Base-by-base conservation (phyloP, 2,113 vertebrate genomes). In the Oncorhynchus mykiss region DNA sequence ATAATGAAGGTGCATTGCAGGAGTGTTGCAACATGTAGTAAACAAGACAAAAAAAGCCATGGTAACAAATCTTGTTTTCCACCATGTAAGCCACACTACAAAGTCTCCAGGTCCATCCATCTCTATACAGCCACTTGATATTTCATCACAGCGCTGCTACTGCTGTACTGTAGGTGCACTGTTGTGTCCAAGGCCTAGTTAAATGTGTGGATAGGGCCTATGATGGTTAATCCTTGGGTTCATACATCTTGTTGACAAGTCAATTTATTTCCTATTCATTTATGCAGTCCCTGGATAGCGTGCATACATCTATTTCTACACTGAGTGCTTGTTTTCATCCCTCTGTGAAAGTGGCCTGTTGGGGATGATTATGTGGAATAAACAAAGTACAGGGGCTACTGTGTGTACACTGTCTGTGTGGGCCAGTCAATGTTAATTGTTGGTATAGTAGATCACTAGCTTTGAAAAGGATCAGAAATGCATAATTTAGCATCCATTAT, bases 1-100 rank as follows among this genome's bases (percentile, higher is more conserved):
- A 45, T 45, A 45, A 45, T 45, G 39, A 12, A 45, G 39, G 39
- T 45, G 39, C 9, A 45, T 45, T 45, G 73, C 73, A 73, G 62
- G 81, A 74, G 22, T 49, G 18, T 9, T 29, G 20, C 18, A 83
- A 77, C 82, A 86, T 84, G 74, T 86, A 80, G 57, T 25, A 18
- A 75, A 71, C 72, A 70, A 22, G 6, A 69, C 1, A 4, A 25
- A 49, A 75, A 45, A 84, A 84, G 76, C 82, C 82, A 78, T 82
- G 65, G 81, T 78, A 82, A 88, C 81, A 48, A 39, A 5, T 4
- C 70, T 71, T 75, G 70, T 60, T 80, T 74, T 81, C 20, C 78
- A 70, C 39, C 45, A 69, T 75, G 72, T 81, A 78, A 82, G 70
- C 5, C 1, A 76, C 16, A 62, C 70, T 78, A 71, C 59, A 73